phyloP scores from a whole-genome alignment of 2,888 invertebrate species.

The Danaus chrysippus region DNA sequence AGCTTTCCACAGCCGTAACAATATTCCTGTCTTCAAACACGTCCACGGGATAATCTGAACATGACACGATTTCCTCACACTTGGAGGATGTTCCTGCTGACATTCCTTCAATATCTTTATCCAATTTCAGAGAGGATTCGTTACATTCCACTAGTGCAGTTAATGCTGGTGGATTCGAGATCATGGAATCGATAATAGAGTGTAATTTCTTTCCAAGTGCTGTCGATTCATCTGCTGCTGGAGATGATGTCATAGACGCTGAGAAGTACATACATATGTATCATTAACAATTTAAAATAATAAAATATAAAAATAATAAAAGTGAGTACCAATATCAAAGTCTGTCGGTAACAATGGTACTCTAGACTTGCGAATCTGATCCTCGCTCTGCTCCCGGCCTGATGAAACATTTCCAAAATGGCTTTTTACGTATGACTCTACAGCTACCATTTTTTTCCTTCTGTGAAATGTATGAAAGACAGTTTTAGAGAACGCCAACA shows the following conservation, averaged over 20 bases:
- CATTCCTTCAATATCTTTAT: slow-evolving; percentile 30
- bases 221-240: slow-evolving; percentile 43
- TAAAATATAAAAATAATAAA: background rate
- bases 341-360: slow-evolving; percentile 53
- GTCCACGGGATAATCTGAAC: slow-evolving; percentile 47
- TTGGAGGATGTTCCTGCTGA: slow-evolving; percentile 30
- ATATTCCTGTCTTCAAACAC: slow-evolving; percentile 50
- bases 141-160: slow-evolving; percentile 41
- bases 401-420: slow-evolving; percentile 42
- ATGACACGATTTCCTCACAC: slow-evolving; percentile 37
- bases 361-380: slow-evolving; percentile 41
- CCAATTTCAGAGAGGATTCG: slow-evolving; percentile 36
- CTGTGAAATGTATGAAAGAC: slow-evolving; percentile 24
- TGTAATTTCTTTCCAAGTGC: slow-evolving; percentile 50
- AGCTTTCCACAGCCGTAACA: slow-evolving; percentile 46
- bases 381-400: slow-evolving; percentile 27
- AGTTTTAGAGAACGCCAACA: background rate
- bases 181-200: slow-evolving; percentile 46
- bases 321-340: slow-evolving; percentile 45
- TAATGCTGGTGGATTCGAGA: slow-evolving; percentile 36
- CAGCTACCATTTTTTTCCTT: slow-evolving; percentile 55
- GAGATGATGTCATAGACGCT: slow-evolving; percentile 48
- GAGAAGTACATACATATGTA: slow-evolving; percentile 13
- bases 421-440: slow-evolving; percentile 55
- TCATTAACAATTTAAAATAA: slow-evolving; percentile 1